Percentiles rank a stretch among this genome's conserved stretches.
Conservation (phyloP, 1,140 invertebrate genomes). For the Cydia pomonella region DNA sequence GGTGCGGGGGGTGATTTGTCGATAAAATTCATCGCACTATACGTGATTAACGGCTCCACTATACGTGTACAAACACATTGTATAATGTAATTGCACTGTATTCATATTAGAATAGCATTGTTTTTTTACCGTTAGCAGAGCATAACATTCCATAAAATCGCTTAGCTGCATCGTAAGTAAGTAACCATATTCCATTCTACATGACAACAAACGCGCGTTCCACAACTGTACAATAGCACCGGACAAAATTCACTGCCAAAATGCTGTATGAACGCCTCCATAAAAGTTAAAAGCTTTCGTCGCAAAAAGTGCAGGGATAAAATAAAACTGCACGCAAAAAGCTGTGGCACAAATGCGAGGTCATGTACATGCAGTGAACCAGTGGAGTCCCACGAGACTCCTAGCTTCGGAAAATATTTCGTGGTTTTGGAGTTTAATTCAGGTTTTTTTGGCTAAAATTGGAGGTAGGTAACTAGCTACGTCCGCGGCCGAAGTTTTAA, state of each 20-base stretch:
- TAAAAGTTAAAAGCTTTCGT: constrained; percentile 73
- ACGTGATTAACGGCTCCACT: too few relatives aligned
- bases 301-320: constrained; percentile 59
- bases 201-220: constrained; percentile 13
- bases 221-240: constrained; percentile 39
- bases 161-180: constrained; percentile 9
- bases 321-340: constrained; percentile 55
- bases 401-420: constrained; percentile 52
- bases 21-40: too few relatives aligned
- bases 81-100: too few relatives aligned
- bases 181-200: constrained; percentile 28
- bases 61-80: too few relatives aligned
- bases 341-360: constrained; percentile 51
- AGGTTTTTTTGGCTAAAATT: constrained; percentile 10
- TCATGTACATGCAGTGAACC: constrained; percentile 51
- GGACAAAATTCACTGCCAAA: constrained; percentile 55
- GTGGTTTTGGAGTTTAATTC: constrained; percentile 39
- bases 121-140: too few relatives aligned
- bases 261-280: constrained; percentile 55
- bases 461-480: not conserved
- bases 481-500: constrained; percentile 15
- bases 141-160: constrained; percentile 20
- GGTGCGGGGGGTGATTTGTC: too few relatives aligned
- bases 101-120: too few relatives aligned
- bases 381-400: constrained; percentile 58